Conservation (phyloP, 2,888 invertebrate genomes). For the Drosophila mimica region DNA sequence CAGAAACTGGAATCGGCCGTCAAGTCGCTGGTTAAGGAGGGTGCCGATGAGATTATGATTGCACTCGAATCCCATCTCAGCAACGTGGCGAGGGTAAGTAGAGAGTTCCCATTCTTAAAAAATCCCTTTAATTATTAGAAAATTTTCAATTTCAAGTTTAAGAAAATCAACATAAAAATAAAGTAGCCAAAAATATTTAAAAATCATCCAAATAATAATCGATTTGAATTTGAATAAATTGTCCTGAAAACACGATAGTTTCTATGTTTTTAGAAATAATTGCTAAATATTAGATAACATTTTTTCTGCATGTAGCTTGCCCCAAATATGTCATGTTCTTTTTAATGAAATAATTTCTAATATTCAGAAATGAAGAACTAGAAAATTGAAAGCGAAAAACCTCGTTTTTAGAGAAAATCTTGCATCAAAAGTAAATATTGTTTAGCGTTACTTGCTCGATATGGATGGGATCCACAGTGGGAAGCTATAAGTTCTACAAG, state of each 20-base stretch:
- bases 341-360: neutral
- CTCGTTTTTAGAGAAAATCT: no score
- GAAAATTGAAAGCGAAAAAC: no score
- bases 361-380: no score
- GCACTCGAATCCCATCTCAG: conserved; percentile 86
- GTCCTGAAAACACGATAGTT: neutral
- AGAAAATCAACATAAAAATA: no score
- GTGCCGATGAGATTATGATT: conserved; percentile 86
- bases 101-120: neutral
- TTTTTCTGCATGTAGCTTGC: no score
- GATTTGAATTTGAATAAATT: neutral
- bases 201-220: neutral
- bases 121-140: no score
- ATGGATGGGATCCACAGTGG: no score
- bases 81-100: conserved; percentile 78
- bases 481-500: neutral
- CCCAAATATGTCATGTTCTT: no score
- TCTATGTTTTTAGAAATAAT: neutral
- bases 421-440: no score
- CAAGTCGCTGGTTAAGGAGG: conserved; percentile 70
- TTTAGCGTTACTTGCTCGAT: no score
- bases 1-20: conserved; percentile 85
- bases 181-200: neutral
- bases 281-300: no score
- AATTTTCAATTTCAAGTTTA: no score